Base-by-base conservation (phyloP, 2,797 vertebrate genomes). In the Sebastes melanostomus region DNA sequence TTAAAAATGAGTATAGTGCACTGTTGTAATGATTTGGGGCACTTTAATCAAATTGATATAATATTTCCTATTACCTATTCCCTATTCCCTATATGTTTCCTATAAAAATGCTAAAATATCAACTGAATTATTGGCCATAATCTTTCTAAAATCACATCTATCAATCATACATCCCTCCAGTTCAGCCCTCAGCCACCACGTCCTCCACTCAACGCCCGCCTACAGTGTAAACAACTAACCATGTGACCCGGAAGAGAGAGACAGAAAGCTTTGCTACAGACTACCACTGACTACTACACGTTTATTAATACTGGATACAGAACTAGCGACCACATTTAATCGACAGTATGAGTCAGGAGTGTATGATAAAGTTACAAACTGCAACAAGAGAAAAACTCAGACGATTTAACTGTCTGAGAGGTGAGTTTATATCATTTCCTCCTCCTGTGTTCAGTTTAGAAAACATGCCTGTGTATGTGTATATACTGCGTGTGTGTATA, bases 321-420 rank as follows among this genome's bases (percentile, higher is more conserved):
- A 38, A 65, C 32, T 2, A 36, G 2, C 1, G 3, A 1, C 6
- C 25, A 2, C 2, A 18, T 67, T 30, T 5, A 2, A 13, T 14
- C 24, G 1, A 25, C 76, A 89, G 1, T 0, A 94, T 94, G 93
- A 90, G 70, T 12, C 78, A 58, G 9, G 78, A 84, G 11, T 67
- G 32, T 63, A 32, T 1, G 36, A 58, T 10, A 11, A 77, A 81
- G 11, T 75, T 96, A 66, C 88, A 89, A 84, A 78, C 11, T 7
- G 88, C 95, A 62, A 94, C 95, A 1, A 83, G 75, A 71, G 80
- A 93, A 34, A 96, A 95, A 77, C 73, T 96, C 3, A 13, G 75
- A 6, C 94, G 77, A 52, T 94, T 96, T 34, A 80, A 93, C 67
- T 75, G 69, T 12, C 82, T 96, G 46, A 91, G 95, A 9, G 95